Base-by-base conservation (phyloP, 2,888 invertebrate genomes). In the Falcaria lacertinaria region DNA sequence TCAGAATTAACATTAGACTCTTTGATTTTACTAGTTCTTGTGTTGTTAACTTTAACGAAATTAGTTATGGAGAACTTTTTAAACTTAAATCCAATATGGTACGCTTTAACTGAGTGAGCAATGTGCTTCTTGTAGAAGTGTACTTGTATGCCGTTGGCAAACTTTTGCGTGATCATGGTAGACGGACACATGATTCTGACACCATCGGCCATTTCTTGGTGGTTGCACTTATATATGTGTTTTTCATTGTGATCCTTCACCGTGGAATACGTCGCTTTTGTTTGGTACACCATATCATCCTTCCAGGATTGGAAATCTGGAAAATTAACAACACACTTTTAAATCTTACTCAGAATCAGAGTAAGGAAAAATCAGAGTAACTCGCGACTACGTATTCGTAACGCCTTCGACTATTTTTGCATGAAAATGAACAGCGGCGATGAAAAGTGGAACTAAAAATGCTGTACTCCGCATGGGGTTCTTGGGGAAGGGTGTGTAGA, bases 261-360 rank as follows among this genome's bases (percentile, higher is more conserved):
- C 0, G 56, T 22, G 0, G 60, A 34, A 32, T 73, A 84, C 16
- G 61, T 64, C 0, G 54, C 50, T 1, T 51, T 53, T 0, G 65
- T 64, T 37, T 70, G 58, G 0, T 42, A 33, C 39, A 83, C 73
- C 55, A 80, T 54, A 1, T 71, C 56, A 1, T 41, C 33, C 47
- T 75, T 80, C 85, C 85, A 86, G 0, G 47, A 34, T 0, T 42
- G 48, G 22, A 79, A 83, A 47, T 78, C 86, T 86, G 79, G 28
- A 78, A 80, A 8, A 39, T 16, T 1, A 28, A 7, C 3, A 8
- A 1, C 2, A 11, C 1, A 3, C 11, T 28, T 2, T 8, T 8
- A 19, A 5, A 19, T 19, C 2, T 5, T 19, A 5, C 2, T 19
- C n/a, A n/a, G 19, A 19, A 19, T 19, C 3, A 4, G 19, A 19